Percentiles rank a stretch among this genome's conserved stretches.
Conservation (phyloP, 2,113 vertebrate species). For the Channa maculata region DNA sequence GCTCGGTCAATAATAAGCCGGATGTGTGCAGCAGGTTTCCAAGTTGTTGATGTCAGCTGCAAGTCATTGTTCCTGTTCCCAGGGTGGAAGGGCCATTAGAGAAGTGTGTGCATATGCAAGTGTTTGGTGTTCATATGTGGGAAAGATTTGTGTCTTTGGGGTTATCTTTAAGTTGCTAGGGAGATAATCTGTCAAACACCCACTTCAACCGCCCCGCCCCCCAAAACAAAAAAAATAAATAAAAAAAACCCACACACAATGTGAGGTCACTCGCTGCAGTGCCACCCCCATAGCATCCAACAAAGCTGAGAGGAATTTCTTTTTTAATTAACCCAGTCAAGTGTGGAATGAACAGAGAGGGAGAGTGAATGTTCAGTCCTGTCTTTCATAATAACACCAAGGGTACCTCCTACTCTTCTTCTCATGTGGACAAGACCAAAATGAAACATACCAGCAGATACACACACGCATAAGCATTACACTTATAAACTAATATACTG, state of each 20-base stretch:
- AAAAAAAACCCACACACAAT: slow-evolving; percentile 12
- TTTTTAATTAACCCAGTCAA: background rate
- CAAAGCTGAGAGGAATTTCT: background rate
- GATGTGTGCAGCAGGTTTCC: slow-evolving; percentile 56
- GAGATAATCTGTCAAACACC: slow-evolving; percentile 24
- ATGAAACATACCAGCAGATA: background rate
- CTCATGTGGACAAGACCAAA: background rate
- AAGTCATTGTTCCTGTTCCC: slow-evolving; percentile 70
- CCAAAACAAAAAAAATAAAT: background rate
- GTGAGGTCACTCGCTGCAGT: slow-evolving; percentile 1
- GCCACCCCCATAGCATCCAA: background rate
- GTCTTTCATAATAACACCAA: slow-evolving; percentile 2
- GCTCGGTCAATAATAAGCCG: slow-evolving; percentile 37
- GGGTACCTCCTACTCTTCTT: background rate
- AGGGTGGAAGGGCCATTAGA: slow-evolving; percentile 27
- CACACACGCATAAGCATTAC: background rate
- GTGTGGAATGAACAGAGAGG: background rate
- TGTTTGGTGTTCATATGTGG: no score
- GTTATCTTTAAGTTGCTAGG: slow-evolving; percentile 27
- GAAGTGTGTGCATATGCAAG: slow-evolving; percentile 3
- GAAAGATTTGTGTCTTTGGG: background rate
- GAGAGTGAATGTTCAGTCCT: background rate
- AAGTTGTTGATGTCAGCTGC: slow-evolving; percentile 50
- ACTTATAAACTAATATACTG: background rate
- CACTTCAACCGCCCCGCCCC: background rate